Percentiles rank a stretch among this genome's conserved stretches.
These are phyloP conservation scores for Percopsis transmontana DNA, from an alignment of 2,113 vertebrate species.

Conservation along the genomic window DNA sequence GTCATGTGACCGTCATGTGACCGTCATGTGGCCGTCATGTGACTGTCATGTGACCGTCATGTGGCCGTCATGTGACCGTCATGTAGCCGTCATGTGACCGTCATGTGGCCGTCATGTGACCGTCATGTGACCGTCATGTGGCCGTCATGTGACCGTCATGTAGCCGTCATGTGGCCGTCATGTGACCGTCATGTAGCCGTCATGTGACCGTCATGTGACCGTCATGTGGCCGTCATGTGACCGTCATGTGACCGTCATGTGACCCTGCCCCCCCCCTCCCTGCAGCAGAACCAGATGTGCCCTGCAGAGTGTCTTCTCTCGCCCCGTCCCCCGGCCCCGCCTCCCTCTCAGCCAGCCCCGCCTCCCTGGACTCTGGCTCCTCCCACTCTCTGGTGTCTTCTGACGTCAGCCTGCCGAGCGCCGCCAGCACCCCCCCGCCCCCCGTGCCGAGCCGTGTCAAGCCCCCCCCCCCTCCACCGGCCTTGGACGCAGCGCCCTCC, in stretches of 20 bases:
- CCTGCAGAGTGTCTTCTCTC: conserved; percentile 68
- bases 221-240: no score
- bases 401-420: conserved; percentile 83
- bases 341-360: conserved; percentile 82
- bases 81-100: no score
- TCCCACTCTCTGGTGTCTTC: conserved; percentile 81
- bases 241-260: neutral
- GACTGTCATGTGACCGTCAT: no score
- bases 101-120: no score
- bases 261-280: conserved; percentile 1
- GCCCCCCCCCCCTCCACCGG: conserved; percentile 39
- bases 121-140: no score
- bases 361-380: conserved; percentile 87
- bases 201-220: no score
- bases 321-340: conserved; percentile 71
- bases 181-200: no score
- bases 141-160: no score
- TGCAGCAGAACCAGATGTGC: conserved; percentile 68
- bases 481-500: conserved; percentile 20
- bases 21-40: no score
- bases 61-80: no score
- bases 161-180: no score
- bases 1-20: no score
- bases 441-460: conserved; percentile 88
- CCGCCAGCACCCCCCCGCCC: conserved; percentile 87